These are phyloP conservation scores for Tachina grossa DNA, from an alignment of 2,888 invertebrate species.

Conservation along the genomic window DNA sequence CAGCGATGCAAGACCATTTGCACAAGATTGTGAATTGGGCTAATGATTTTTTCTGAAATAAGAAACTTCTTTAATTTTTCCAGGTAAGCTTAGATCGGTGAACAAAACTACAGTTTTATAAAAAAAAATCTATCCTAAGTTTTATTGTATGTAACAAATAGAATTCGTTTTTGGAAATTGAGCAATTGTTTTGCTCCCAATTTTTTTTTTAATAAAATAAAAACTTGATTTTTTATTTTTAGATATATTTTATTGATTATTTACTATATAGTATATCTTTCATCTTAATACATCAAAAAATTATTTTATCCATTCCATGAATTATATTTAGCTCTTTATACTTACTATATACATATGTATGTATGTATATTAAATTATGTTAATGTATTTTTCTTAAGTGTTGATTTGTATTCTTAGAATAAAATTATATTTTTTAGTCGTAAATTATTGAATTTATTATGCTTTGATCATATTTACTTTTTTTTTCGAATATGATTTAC, in stretches of 20 bases:
- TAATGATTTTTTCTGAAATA: too few relatives aligned
- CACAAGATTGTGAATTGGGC: too few relatives aligned
- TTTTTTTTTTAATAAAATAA: neutral
- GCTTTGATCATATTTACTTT: constrained; percentile 39
- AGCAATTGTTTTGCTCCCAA: too few relatives aligned
- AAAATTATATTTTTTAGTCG: constrained; percentile 42
- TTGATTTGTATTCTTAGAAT: constrained; percentile 54
- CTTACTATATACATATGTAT: neutral
- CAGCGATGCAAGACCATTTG: too few relatives aligned
- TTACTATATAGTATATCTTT: constrained; percentile 31
- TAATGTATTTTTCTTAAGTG: constrained; percentile 48
- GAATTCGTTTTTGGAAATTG: too few relatives aligned
- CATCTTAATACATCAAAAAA: constrained; percentile 58
- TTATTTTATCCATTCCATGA: constrained; percentile 64
- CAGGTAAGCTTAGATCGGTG: too few relatives aligned
- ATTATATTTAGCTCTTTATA: constrained; percentile 44
- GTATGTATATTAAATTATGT: constrained; percentile 33
- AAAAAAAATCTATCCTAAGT: too few relatives aligned
- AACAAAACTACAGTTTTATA: too few relatives aligned
- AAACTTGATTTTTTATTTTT: constrained; percentile 24
- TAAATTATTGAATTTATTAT: constrained; percentile 53
- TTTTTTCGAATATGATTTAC: neutral
- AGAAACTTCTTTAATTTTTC: too few relatives aligned
- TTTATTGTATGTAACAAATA: too few relatives aligned
- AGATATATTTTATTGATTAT: constrained; percentile 65